Conservation (phyloP, 2,113 vertebrate species). For the Macroglossus sobrinus region DNA sequence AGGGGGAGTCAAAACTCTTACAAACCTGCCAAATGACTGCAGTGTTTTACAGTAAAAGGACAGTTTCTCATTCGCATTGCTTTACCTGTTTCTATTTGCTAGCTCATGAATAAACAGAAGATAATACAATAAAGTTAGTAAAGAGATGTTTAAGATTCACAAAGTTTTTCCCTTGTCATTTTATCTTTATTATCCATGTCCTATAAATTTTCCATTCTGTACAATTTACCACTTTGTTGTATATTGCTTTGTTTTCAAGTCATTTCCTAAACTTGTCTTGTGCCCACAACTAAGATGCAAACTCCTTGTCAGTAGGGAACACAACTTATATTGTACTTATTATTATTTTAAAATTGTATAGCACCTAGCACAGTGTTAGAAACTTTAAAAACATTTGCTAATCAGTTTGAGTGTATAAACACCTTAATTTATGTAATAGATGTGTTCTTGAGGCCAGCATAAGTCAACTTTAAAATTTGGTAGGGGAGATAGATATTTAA, state of each 20-base stretch:
- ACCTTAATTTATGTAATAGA: conserved; percentile 22
- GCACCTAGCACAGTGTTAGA: not conserved
- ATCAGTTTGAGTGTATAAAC: conserved; percentile 5
- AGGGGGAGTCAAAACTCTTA: conserved; percentile 33
- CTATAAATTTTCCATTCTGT: not conserved
- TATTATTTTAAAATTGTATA: not conserved
- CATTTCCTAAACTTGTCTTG: conserved; percentile 5
- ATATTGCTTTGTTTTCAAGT: not conserved
- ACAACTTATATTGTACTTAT: not conserved
- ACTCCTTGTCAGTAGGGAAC: not conserved
- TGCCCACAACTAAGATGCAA: not conserved
- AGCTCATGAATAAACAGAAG: not conserved
- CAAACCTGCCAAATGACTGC: not conserved
- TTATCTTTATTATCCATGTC: not conserved
- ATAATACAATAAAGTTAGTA: conserved; percentile 11
- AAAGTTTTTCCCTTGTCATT: not conserved
- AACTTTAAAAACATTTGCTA: conserved; percentile 36
- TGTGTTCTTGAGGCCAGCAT: not conserved
- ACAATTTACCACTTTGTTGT: not conserved
- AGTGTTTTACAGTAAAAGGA: not conserved
- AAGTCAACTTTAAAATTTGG: conserved; percentile 38
- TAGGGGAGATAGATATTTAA: conserved; percentile 15
- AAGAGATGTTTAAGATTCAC: not conserved
- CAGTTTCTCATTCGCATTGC: not conserved
- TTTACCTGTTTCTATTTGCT: not conserved